phyloP scores from a whole-genome alignment of 92 coral and sea anemone species.

The Zoanthus solanderi region DNA sequence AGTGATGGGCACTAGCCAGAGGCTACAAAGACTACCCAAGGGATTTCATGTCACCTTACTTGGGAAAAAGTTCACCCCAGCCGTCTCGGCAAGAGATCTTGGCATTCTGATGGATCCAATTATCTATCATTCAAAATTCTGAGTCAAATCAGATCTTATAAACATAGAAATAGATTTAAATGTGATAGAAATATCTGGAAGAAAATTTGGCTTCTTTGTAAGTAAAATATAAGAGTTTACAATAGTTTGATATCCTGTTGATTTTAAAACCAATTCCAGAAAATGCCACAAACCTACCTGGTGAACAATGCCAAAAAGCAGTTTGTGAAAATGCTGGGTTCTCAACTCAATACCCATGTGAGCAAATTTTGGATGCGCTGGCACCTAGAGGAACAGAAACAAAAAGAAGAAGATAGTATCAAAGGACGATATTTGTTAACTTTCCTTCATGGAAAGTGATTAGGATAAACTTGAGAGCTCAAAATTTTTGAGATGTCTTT shows the following conservation, averaged over 20 bases:
- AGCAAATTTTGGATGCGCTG: conserved; percentile 83
- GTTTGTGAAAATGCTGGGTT: conserved; percentile 84
- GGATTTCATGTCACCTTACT: not conserved
- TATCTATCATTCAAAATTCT: no score
- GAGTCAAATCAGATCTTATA: no score
- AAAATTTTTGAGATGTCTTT: no score
- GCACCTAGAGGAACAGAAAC: conserved; percentile 56
- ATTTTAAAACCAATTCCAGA: no score
- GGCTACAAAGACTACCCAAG: not conserved
- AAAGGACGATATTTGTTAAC: no score
- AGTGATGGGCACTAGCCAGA: not conserved
- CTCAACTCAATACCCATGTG: conserved; percentile 86
- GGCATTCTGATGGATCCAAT: not conserved
- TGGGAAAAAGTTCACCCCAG: not conserved
- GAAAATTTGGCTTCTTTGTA: no score
- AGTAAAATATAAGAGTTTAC: no score
- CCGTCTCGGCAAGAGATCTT: not conserved
- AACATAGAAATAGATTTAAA: no score
- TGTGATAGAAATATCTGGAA: no score
- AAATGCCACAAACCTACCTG: conserved; percentile 67
- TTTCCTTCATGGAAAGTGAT: no score
- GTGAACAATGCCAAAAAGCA: conserved; percentile 96
- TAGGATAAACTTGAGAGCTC: no score
- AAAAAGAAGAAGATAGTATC: not conserved
- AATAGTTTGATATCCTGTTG: no score